Base-by-base conservation (phyloP, 2,113 vertebrate genomes). In the Lota lota region DNA sequence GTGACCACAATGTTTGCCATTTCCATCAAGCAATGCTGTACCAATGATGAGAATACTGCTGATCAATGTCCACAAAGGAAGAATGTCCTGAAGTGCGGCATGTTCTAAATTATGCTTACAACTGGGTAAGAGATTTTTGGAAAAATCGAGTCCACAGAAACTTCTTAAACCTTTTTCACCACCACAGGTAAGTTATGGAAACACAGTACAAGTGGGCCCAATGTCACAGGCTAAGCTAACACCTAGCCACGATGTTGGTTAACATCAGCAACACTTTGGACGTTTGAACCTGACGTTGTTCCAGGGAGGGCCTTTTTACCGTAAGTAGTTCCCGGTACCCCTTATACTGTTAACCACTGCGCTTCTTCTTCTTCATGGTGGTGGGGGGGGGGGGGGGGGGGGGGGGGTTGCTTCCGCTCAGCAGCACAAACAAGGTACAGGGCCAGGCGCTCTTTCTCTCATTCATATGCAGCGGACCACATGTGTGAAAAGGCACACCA, bases 71-170 rank as follows among this genome's bases (percentile, higher is more conserved):
- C 73, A 71, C 7, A 69, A 66, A 83, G 68, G 68, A 79, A 76
- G 62, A 22, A 68, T 61, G 78, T 68, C 73, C 82, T 87, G 59
- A 67, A 20, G 61, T 54, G 61, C 53, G 56, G 70, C 61, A 83
- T 85, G 87, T 86, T 70, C 78, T 82, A 78, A 83, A 82, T 72
- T 63, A 59, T 73, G 40, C 77, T 71, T 74, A 76, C 67, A 61
- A 70, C 74, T 40, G 63, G 73, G 73, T 66, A 54, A 73, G 24
- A 68, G 75, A 75, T 84, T 85, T 80, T 68, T 36, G 76, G 81
- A 83, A 79, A 69, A 67, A 78, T 66, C 63, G 59, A 67, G 64
- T 68, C 80, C 83, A 73, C 81, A 84, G 81, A 58, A 63, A 54
- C 68, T 33, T 77, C 28, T 33, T 33, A 33, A 33, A 67, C 66